Conservation (phyloP, 2,797 vertebrate species). For the Pristis pectinata region DNA sequence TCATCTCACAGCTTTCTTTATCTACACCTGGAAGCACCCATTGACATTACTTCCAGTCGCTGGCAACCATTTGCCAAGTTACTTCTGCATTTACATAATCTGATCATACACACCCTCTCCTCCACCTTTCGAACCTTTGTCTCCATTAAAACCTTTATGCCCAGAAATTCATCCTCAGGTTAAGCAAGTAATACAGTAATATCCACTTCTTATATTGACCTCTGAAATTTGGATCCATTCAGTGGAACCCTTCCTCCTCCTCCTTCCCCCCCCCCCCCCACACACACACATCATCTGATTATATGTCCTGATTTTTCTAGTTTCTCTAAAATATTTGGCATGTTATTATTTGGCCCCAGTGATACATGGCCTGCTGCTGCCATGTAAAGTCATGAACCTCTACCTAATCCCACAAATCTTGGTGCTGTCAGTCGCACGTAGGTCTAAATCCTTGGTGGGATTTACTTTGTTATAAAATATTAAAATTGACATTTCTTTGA, state of each 20-base stretch:
- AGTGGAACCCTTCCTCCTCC: too few relatives aligned
- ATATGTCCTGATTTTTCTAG: not conserved
- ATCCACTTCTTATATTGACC: too few relatives aligned
- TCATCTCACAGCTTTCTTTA: not conserved
- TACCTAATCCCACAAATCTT: not conserved
- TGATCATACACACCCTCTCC: not conserved
- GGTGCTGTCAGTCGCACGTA: not conserved
- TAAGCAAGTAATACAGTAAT: too few relatives aligned
- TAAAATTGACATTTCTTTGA: not conserved
- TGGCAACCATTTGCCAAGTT: not conserved
- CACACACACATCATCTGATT: not conserved
- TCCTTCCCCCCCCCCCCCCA: too few relatives aligned
- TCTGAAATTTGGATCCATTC: too few relatives aligned
- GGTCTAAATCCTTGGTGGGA: not conserved
- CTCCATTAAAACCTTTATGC: not conserved
- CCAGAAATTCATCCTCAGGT: not conserved
- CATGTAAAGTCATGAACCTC: not conserved
- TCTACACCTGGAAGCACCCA: not conserved
- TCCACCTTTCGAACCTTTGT: not conserved
- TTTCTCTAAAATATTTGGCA: not conserved
- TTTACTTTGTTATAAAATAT: not conserved
- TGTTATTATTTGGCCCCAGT: not conserved
- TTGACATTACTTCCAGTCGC: not conserved
- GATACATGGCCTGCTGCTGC: not conserved
- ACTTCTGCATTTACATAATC: not conserved